phyloP scores from a whole-genome alignment of 2,113 vertebrate genomes.

The Blennius ocellaris region DNA sequence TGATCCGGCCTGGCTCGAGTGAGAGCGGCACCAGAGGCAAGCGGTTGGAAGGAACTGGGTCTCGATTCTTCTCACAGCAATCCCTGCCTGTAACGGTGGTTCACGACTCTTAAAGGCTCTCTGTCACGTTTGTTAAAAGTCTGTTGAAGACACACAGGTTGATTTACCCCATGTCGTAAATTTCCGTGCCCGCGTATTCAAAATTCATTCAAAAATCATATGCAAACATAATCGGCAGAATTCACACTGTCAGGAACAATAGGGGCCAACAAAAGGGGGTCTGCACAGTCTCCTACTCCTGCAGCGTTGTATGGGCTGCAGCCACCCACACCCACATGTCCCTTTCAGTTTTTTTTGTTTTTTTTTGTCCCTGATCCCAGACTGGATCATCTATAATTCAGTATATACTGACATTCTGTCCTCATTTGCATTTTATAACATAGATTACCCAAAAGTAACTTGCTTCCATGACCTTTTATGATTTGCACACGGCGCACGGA shows the following conservation, averaged over 20 bases:
- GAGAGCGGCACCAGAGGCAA: conserved; percentile 19
- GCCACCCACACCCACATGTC: not conserved
- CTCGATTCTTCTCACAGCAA: conserved; percentile 18
- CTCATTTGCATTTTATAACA: not conserved
- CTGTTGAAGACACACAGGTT: conserved; percentile 1
- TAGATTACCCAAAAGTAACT: not conserved
- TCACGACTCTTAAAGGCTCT: not conserved
- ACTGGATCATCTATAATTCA: not conserved
- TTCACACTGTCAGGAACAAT: not conserved
- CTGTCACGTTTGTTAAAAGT: conserved; percentile 11
- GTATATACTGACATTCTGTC: not conserved
- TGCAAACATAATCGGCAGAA: not conserved
- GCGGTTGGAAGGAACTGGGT: conserved; percentile 18
- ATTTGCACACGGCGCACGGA: not conserved
- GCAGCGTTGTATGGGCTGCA: not conserved
- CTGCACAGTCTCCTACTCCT: not conserved
- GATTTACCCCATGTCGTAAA: not conserved
- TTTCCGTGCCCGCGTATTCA: not conserved
- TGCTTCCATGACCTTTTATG: not conserved
- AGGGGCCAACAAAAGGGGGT: not conserved
- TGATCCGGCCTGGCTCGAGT: conserved; percentile 42
- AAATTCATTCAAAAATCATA: not conserved
- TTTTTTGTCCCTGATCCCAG: conserved; percentile 11
- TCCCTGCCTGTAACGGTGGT: not conserved
- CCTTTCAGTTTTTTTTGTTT: not conserved